A percentile compares a stretch with the other conserved stretches of the same genome.
phyloP scores from a whole-genome alignment of 2,888 invertebrate species.

The Protophormia terraenovae region DNA sequence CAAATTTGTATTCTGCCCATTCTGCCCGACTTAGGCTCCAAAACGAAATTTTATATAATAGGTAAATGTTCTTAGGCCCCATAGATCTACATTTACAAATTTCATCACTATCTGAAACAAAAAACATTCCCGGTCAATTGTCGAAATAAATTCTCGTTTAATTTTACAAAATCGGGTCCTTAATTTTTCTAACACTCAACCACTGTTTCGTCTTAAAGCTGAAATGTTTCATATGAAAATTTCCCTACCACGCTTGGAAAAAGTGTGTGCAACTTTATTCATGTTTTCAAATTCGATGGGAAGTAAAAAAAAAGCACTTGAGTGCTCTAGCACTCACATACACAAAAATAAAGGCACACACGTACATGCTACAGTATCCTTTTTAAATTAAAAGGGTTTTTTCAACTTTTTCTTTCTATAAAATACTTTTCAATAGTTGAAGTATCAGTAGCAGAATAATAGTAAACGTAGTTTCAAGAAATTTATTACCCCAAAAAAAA shows the following conservation, averaged over 20 bases:
- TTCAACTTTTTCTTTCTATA: constrained; percentile 4
- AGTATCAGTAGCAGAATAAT: background rate
- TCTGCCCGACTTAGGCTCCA: too few relatives aligned
- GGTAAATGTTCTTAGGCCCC: too few relatives aligned
- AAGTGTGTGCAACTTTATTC: constrained; percentile 35
- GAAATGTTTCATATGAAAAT: constrained; percentile 13
- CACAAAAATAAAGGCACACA: background rate
- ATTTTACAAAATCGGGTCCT: too few relatives aligned
- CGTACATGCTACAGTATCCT: constrained; percentile 15
- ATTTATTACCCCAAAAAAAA: constrained; percentile 52
- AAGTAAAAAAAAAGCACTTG: constrained; percentile 42
- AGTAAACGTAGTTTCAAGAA: constrained; percentile 50
- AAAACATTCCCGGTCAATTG: too few relatives aligned
- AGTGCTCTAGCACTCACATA: background rate
- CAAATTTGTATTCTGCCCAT: too few relatives aligned
- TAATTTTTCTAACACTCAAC: background rate
- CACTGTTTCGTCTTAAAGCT: background rate
- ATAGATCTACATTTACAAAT: too few relatives aligned
- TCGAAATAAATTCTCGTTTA: too few relatives aligned
- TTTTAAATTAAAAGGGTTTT: constrained; percentile 56
- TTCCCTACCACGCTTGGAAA: background rate
- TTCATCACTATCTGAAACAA: too few relatives aligned
- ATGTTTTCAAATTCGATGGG: constrained; percentile 29
- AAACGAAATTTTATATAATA: too few relatives aligned
- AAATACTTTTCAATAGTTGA: constrained; percentile 20